Evolutionary conservation across 1,140 invertebrate species (phyloP), one percentile per base, ranked within the genome.

Genomic region (Cyclargus thomasi): DNA sequence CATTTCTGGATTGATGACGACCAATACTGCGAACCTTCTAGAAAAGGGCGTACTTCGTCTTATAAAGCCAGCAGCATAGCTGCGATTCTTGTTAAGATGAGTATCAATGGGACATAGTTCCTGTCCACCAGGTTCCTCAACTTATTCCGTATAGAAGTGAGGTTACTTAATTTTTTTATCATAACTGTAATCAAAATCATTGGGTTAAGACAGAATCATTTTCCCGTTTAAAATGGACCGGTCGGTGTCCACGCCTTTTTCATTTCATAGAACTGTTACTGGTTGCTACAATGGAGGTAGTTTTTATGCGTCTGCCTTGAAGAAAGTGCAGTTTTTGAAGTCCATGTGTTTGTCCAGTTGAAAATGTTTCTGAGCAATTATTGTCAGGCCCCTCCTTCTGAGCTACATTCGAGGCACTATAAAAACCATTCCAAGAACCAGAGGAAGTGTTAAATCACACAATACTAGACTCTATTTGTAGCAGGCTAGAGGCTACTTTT

Each of bases 341-440:
- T 14, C 6, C 55, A 20, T 59, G 17, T 59, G 10, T 21, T 20
- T 20, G 55, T 59, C 20, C 55, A 59, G 55, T 59, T 59, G 55
- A 21, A 59, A 59, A 59, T 59, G 20, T 59, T 59, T 59, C 55
- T 21, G 18, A 20, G 55, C 21, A 59, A 20, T 59, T 21, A 59
- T 20, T 20, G 17, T 11, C 5, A 47, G 18, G 55, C 55, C 18
- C 55, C 18, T 18, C 55, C 55, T 11, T 20, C 53, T n/a, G 53
- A 20, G 20, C 6, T 11, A 59, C 20, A 21, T 59, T 59, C 17
- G 55, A 47, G 39, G 39, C 14, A 20, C 55, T 18, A 20, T 55
- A 59, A 59, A 59, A 20, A 59, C 18, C 17, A 11, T 59, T 59
- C 55, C 17, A 20, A 18, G 17, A 59, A 59, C 10, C 39, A 47